A percentile compares a stretch with the other conserved stretches of the same genome.
Conservation (phyloP, 2,113 vertebrate species). For the Arothron firmamentum region DNA sequence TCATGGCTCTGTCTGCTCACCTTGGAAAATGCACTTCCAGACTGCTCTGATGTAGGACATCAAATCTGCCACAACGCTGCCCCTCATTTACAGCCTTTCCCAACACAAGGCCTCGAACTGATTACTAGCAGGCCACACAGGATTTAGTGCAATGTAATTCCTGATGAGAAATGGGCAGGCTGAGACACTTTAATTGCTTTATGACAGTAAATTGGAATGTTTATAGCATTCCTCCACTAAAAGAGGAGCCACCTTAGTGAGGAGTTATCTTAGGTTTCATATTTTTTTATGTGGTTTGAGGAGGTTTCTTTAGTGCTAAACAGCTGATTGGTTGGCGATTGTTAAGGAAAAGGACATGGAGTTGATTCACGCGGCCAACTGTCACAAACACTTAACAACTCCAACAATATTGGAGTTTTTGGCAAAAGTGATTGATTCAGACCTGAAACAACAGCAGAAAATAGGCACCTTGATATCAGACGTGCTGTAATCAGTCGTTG, state of each 20-base stretch:
- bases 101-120: conserved; percentile 40
- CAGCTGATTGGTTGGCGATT: neutral
- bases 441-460: too few relatives aligned
- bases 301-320: neutral
- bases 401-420: neutral
- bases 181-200: conserved; percentile 39
- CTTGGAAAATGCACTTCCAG: conserved; percentile 6
- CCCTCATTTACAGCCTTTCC: conserved; percentile 46
- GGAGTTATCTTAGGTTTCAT: neutral
- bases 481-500: too few relatives aligned
- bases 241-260: conserved; percentile 12
- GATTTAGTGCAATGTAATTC: conserved; percentile 44
- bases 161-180: conserved; percentile 17
- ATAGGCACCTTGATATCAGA: too few relatives aligned
- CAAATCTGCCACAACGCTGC: conserved; percentile 24
- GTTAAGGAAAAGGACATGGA: neutral
- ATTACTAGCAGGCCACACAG: conserved; percentile 39
- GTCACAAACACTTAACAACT: neutral
- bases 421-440: too few relatives aligned
- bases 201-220: conserved; percentile 25
- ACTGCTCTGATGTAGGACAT: conserved; percentile 29
- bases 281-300: neutral
- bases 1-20: conserved; percentile 15
- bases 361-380: neutral
- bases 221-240: conserved; percentile 21